Conservation (phyloP, 2,888 invertebrate genomes). For the Fragum sueziense region DNA sequence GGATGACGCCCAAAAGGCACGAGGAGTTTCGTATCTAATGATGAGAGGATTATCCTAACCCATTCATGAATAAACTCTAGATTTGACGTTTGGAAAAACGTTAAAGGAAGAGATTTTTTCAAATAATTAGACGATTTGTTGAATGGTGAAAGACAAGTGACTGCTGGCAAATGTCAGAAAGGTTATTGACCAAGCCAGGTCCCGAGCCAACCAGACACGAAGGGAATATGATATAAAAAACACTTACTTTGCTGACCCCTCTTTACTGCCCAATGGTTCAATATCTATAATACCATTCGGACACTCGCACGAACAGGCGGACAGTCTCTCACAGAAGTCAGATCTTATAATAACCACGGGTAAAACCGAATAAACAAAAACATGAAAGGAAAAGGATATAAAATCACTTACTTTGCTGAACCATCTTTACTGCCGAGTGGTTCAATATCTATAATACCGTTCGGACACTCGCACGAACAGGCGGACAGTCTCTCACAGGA, state of each 20-base stretch:
- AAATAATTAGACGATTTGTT: no score
- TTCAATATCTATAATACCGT: slow-evolving; percentile 43
- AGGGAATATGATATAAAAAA: no score
- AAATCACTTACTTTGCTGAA: slow-evolving; percentile 49
- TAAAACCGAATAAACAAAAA: no score
- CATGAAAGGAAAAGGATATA: no score
- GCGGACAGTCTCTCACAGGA: slow-evolving; percentile 44
- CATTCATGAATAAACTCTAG: no score
- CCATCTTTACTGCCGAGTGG: slow-evolving; percentile 38
- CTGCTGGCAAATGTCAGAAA: neutral
- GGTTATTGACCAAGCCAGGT: no score
- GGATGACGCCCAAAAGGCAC: no score
- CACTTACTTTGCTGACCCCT: slow-evolving; percentile 50
- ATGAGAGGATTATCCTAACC: no score
- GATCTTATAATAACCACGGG: neutral
- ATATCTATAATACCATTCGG: slow-evolving; percentile 45
- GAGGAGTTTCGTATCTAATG: no score
- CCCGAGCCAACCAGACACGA: no score
- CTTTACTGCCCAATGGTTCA: slow-evolving; percentile 24
- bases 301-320: slow-evolving; percentile 57
- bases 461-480: slow-evolving; percentile 55
- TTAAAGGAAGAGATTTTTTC: no score
- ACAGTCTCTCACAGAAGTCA: slow-evolving; percentile 38
- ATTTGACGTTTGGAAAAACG: no score
- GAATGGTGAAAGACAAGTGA: neutral